Base-by-base conservation (phyloP, 2,797 vertebrate genomes). In the Tenualosa thibaudeaui region DNA sequence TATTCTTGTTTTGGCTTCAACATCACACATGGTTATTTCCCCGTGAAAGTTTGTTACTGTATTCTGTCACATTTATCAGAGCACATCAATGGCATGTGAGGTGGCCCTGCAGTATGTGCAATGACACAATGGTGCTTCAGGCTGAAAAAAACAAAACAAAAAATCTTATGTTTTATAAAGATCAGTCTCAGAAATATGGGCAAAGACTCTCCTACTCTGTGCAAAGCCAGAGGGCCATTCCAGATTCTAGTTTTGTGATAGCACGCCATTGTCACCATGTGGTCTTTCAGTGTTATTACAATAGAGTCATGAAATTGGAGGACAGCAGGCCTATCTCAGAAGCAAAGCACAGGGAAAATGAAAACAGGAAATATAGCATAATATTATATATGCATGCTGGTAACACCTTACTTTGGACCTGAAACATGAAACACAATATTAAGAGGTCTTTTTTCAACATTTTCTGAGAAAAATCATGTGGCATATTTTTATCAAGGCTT, bases 231-330 rank as follows among this genome's bases (percentile, higher is more conserved):
- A 17, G 37, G 65, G 68, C 31, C 12, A 40, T 19, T 75, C 17
- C n/a, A 24, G 22, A 43, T 43, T 15, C 17, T 17, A 71, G 37
- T 40, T 78, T 37, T 78, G 40, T 78, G 71, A 46, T 5, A 46
- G 37, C 43, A 46, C 71, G 46, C 71, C 19, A 78, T 78, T 78
- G 71, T 22, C 71, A 22, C 51, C 51, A 31, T 82, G 83, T 84
- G 83, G 83, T 46, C 46, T 75, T 22, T 49, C 50, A 26, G 2
- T 84, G 65, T 26, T 81, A 75, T 75, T 88, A 54, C 84, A 83
- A 19, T 22, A 0, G 46, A 81, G 40, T 46, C 26, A 75, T 31
- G 8, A 31, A 15, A 37, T 24, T 3, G 4, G 31, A 68, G 37
- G 37, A 71, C 26, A 71, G 12, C 31, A 68, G 17, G 17, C 17